Conservation (phyloP, 2,888 invertebrate genomes). For the Luperina testacea region DNA sequence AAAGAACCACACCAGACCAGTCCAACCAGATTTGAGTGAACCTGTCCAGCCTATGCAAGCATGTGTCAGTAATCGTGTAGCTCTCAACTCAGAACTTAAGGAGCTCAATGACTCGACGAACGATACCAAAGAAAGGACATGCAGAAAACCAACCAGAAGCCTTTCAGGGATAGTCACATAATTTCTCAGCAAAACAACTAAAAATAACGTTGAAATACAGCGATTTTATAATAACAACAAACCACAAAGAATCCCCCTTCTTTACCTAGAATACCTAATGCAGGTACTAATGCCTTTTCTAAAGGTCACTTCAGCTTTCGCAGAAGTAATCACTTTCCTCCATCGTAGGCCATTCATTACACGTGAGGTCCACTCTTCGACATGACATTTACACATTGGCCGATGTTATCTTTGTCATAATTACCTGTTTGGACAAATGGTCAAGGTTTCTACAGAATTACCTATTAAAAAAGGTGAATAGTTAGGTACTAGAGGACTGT, state of each 20-base stretch:
- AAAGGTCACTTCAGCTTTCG: conserved; percentile 49
- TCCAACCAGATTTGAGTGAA: too few species aligned
- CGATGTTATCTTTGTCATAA: conserved; percentile 51
- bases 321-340: conserved; percentile 48
- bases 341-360: conserved; percentile 44
- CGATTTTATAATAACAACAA: background rate
- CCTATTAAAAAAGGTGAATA: background rate
- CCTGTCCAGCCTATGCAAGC: too few species aligned
- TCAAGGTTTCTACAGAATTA: conserved; percentile 47
- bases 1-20: too few species aligned
- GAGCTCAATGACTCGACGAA: too few species aligned
- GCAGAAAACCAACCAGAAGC: too few species aligned
- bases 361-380: conserved; percentile 25
- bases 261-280: conserved; percentile 39
- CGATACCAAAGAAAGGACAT: too few species aligned
- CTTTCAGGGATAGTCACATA: too few species aligned
- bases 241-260: background rate
- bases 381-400: conserved; percentile 64
- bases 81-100: too few species aligned
- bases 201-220: background rate
- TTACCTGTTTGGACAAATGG: conserved; percentile 28
- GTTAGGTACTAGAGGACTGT: background rate
- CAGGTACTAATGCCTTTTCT: conserved; percentile 39
- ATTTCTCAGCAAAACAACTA: conserved; percentile 7
- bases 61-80: too few species aligned